These are phyloP conservation scores for Eurystomus gularis DNA, from an alignment of 2,113 vertebrate species.

Conservation along the genomic window DNA sequence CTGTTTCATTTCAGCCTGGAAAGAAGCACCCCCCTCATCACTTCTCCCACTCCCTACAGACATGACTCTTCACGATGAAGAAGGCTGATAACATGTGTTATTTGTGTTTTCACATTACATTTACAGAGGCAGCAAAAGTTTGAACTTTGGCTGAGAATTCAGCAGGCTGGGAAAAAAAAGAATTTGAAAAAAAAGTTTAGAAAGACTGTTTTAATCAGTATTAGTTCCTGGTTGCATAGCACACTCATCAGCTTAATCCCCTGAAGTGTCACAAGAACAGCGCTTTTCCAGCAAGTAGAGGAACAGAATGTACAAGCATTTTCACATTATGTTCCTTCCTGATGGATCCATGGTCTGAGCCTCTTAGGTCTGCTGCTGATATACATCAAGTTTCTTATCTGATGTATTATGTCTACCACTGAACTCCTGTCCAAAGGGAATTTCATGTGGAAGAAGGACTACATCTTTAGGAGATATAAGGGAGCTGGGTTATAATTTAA, in stretches of 20 bases:
- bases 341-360: slow-evolving; percentile 9
- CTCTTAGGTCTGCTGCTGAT: slow-evolving; percentile 14
- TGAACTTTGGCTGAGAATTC: neutral
- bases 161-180: neutral
- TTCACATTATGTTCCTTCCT: slow-evolving; percentile 36
- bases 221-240: slow-evolving; percentile 30
- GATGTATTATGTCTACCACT: neutral
- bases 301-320: slow-evolving; percentile 40
- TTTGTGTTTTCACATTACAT: neutral
- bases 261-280: slow-evolving; percentile 50
- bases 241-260: slow-evolving; percentile 55
- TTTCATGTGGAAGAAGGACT: slow-evolving; percentile 5
- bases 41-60: neutral
- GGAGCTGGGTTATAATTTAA: neutral
- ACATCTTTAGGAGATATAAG: neutral
- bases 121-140: neutral
- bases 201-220: neutral
- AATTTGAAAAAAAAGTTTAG: neutral
- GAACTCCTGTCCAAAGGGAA: neutral
- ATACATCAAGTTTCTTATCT: neutral
- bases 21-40: neutral
- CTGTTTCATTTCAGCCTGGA: neutral
- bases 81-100: neutral
- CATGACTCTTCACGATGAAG: neutral
- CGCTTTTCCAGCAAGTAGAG: slow-evolving; percentile 6